Evolutionary conservation across 2,888 invertebrate genomes (phyloP), one percentile per base, ranked within the genome.

Genomic region (Ochropleura plecta): DNA sequence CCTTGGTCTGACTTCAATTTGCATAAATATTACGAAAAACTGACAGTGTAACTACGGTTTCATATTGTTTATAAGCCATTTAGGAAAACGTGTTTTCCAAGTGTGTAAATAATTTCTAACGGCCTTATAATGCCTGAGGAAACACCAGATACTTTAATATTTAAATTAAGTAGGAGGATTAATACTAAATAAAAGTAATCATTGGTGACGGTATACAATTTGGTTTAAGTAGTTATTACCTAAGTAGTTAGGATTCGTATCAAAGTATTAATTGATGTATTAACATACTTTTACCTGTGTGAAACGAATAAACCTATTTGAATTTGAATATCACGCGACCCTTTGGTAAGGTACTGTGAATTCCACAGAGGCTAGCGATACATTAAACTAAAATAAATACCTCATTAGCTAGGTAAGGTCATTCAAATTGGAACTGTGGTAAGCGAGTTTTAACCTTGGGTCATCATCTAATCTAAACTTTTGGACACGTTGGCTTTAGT

Each of bases 41-140:
- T 70, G 73, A 71, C 60, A 66, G 64, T 18, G 53, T 59, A 49
- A 30, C 10, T 55, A 55, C 51, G 63, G 46, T 70, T n/a, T 73
- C 57, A 57, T 69, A 42, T 9, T 53, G 20, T 69, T 76, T 78
- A 69, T 48, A n/a, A 48, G 20, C 44, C 55, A 55, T 42, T 62
- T 62, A 65, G 14, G 48, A 62, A 71, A 81, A 76, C 48, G 62
- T 63, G 80, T 70, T 79, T 42, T 71, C 48, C 16, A 65, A 66
- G 69, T 70, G 67, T 70, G 48, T 79, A 70, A 62, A 79, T 79
- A 79, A 65, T 79, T 75, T 75, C 42, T 57, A 69, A 40, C 51
- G n/a, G 20, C 48, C 55, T 77, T 81, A 77, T 40, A 60, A 55
- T 8, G 53, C 44, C 40, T 63, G 51, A 20, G 53, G 20, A 59